Evolutionary conservation across 2,797 vertebrate species (phyloP), one percentile per base, ranked within the genome.

Genomic region (Vultur gryphus): DNA sequence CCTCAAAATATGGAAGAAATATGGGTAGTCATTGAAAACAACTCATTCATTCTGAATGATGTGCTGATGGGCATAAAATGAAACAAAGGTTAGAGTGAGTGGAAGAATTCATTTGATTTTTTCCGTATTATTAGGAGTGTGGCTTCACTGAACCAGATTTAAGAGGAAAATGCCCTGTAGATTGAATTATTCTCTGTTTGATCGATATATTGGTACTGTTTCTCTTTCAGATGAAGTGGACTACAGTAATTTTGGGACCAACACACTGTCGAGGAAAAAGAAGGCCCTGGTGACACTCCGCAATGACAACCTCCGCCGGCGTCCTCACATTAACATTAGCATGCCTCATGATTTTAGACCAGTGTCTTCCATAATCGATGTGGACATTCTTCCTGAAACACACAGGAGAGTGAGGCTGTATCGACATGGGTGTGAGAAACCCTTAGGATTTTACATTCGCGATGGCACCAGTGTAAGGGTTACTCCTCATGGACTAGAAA

Each of bases 311-410:
- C 99, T 98, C 87, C 98, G 99, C 46, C 99, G 99, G 72, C 98
- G 99, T 21, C 98, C 99, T 4, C 99, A 99, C 94, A 99, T 99
- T 91, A 99, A 98, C 93, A 99, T 99, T 6, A 98, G 99, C 89
- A 98, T 99, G 98, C 99, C 99, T 10, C 99, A 99, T 37, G 99
- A 99, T 97, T 99, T 99, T 96, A 98, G 99, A 37, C 99, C 99
- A 0, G 99, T 99, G 78, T 99, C 99, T 28, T 99, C 99, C 92
- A 99, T 99, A 97, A 99, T 99, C 2, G 99, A 99, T 13, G 99
- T 99, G 97, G 99, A 99, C 98, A 99, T 99, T 95, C 98, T 99
- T 37, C 99, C 99, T 0, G 99, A 99, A 95, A 99, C 99, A 3
- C 99, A 99, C 96, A 98, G 99, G 52, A 98, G 99, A 1, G 99